Evolutionary conservation across 2,113 vertebrate species (phyloP), one percentile per base, ranked within the genome.

Genomic region (Shinisaurus crocodilurus): DNA sequence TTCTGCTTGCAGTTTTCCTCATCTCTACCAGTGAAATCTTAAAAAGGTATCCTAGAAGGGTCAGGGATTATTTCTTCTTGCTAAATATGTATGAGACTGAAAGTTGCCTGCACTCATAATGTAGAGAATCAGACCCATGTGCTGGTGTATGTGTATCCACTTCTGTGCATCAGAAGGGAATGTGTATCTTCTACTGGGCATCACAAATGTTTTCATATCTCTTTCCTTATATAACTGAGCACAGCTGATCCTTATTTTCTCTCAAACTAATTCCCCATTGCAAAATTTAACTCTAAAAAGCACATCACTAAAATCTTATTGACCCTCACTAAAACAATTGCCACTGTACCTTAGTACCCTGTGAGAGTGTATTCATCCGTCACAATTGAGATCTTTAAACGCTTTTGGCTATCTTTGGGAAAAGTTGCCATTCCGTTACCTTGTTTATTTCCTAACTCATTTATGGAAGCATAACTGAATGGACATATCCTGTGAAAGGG

Each of bases 1-100:
- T 60, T 69, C 92, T 90, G 83, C 9, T 89, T 96, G 92, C 86
- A 90, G 82, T 50, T 91, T 90, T 27, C 88, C 82, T 83, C 85
- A 25, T 90, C 50, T 43, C 43, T 0, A 0, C 0, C 72, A 86
- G 23, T 86, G 77, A 50, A 91, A 27, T 54, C 54, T 12, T 54
- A 54, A 12, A 54, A 54, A n/a, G 60, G 88, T 93, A 76, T 91
- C 72, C 69, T 75, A 1, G 45, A 32, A 83, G 54, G 18, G 91
- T 27, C 75, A 93, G 83, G 87, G 88, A 74, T 90, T 75, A 88
- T 85, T 92, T 93, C 80, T 92, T 93, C 80, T 82, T 82, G 34
- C 65, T 94, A 63, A 34, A 79, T 0, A 0, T 74, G n/a, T 40
- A 85, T 54, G 93, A 88, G 70, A 40, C 8, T 87, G 92, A 48